Percentiles rank a stretch among this genome's conserved stretches.
phyloP scores from a whole-genome alignment of 2,113 vertebrate genomes.

The Laterallus jamaicensis region DNA sequence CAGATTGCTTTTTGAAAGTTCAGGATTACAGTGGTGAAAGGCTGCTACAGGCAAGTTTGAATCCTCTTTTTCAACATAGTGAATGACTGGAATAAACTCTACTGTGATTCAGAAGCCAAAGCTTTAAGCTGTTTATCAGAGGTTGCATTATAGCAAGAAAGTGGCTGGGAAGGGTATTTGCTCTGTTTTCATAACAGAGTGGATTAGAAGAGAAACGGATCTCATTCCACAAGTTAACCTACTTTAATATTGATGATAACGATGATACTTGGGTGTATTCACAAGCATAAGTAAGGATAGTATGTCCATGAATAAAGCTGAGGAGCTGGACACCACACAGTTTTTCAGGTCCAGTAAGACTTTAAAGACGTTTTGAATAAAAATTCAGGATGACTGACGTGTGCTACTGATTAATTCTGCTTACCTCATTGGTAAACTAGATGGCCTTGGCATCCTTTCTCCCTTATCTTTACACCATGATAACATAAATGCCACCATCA shows the following conservation, averaged over 20 bases:
- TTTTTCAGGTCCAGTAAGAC: neutral
- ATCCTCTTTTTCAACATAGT: constrained; percentile 30
- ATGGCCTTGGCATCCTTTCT: neutral
- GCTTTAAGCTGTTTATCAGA: constrained; percentile 64
- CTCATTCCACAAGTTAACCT: constrained; percentile 10
- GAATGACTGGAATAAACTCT: constrained; percentile 39
- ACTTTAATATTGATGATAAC: neutral
- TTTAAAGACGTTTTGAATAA: neutral
- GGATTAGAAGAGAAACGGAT: constrained; percentile 25
- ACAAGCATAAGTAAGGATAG: neutral
- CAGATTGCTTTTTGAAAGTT: constrained; percentile 34
- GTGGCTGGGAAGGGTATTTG: constrained; percentile 19
- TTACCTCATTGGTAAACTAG: neutral
- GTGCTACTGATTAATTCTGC: neutral
- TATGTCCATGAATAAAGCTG: neutral
- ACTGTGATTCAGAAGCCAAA: constrained; percentile 13
- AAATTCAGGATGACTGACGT: neutral
- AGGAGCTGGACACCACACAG: neutral
- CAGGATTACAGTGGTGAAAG: constrained; percentile 30
- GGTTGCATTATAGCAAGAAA: constrained; percentile 34
- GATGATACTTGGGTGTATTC: neutral
- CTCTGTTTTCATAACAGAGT: constrained; percentile 22
- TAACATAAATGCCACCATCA: neutral
- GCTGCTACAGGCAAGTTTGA: constrained; percentile 50
- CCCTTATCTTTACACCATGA: neutral